Conservation (phyloP, 2,888 invertebrate genomes). For the Drosophila borborema region DNA sequence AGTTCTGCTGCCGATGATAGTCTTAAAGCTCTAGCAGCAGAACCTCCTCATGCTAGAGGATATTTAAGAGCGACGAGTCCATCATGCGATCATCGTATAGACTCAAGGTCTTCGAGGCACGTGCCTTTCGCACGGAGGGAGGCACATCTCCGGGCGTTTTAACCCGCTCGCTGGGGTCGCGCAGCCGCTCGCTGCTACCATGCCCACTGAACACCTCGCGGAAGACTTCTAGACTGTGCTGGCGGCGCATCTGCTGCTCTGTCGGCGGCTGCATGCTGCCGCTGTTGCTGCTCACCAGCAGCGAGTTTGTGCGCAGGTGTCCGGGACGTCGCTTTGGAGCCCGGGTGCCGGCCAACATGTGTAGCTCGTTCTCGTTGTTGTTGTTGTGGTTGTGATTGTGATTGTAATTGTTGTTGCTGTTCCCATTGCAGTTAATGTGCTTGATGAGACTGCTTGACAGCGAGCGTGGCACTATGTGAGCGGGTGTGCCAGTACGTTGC, state of each 20-base stretch:
- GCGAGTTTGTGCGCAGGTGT: constrained; percentile 71
- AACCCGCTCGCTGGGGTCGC: constrained; percentile 91
- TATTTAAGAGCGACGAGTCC: constrained; percentile 85
- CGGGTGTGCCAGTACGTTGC: constrained; percentile 74
- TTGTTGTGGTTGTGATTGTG: constrained; percentile 27
- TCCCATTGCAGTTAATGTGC: constrained; percentile 57
- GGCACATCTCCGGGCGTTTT: constrained; percentile 94
- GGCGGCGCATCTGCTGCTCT: constrained; percentile 85
- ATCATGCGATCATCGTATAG: constrained; percentile 96
- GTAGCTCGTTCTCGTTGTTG: constrained; percentile 67
- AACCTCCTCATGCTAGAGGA: constrained; percentile 86
- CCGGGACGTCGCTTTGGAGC: constrained; percentile 65
- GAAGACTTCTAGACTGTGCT: constrained; percentile 91
- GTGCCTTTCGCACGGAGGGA: constrained; percentile 90
- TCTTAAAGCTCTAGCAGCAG: constrained; percentile 85
- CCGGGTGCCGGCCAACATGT: constrained; percentile 46
- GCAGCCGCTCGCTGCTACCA: constrained; percentile 88
- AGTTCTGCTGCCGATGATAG: constrained; percentile 66
- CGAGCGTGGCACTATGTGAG: constrained; percentile 80
- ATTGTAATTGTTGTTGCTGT: constrained; percentile 24
- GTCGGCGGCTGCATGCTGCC: constrained; percentile 46
- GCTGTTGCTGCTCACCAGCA: constrained; percentile 56
- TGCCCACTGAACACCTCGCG: constrained; percentile 90
- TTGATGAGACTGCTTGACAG: constrained; percentile 77
- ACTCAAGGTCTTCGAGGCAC: constrained; percentile 91